Conservation (phyloP, 2,113 vertebrate species). For the Ammodytes dubius region DNA sequence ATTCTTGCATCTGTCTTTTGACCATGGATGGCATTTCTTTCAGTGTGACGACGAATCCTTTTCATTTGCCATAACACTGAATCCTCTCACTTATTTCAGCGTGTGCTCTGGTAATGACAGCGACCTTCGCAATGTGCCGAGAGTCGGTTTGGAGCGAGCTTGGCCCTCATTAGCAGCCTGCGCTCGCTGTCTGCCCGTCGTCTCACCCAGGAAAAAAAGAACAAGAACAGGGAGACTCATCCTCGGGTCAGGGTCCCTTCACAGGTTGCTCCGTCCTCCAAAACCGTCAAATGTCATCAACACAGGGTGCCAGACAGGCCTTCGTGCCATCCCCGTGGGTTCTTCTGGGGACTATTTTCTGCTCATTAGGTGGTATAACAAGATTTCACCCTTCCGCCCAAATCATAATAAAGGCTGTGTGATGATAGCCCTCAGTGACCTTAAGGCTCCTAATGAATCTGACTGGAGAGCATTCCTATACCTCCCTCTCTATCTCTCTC, state of each 20-base stretch:
- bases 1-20: neutral
- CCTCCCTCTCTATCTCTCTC: neutral
- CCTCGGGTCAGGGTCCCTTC: conserved; percentile 6
- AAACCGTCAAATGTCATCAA: conserved; percentile 48
- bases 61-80: conserved; percentile 16
- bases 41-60: neutral
- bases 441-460: conserved; percentile 58
- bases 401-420: conserved; percentile 58
- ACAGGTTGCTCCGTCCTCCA: conserved; percentile 4
- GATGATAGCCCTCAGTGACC: conserved; percentile 57
- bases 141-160: conserved; percentile 4
- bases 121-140: conserved; percentile 21
- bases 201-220: neutral
- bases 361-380: conserved; percentile 73
- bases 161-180: conserved; percentile 61
- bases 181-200: conserved; percentile 9
- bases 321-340: conserved; percentile 1
- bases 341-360: conserved; percentile 36
- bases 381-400: conserved; percentile 70
- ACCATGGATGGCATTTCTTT: neutral
- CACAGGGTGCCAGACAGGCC: conserved; percentile 59
- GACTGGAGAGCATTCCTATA: conserved; percentile 17
- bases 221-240: conserved; percentile 2
- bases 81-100: conserved; percentile 14
- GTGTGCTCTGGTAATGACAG: conserved; percentile 18